These are phyloP conservation scores for Caenorhabditis plicata DNA, from an alignment of 2,888 invertebrate genomes.

Conservation along the genomic window DNA sequence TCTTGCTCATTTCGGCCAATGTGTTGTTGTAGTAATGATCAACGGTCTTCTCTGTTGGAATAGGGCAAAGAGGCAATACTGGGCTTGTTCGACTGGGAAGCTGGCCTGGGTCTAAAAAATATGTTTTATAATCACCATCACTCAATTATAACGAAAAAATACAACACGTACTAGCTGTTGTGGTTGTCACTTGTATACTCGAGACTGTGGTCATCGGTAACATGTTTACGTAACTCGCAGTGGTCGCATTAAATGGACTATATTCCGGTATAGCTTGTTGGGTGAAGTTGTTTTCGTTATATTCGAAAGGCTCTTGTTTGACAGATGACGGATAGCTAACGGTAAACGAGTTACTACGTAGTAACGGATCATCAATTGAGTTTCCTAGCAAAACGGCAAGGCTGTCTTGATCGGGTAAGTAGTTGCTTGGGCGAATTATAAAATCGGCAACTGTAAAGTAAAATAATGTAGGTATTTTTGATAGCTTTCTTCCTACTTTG, in stretches of 20 bases:
- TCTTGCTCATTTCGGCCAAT: constrained; percentile 26
- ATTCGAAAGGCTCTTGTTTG: constrained; percentile 53
- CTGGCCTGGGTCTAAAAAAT: constrained; percentile 23
- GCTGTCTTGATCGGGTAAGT: constrained; percentile 36
- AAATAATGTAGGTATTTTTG: constrained; percentile 3
- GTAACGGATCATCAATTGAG: constrained; percentile 39
- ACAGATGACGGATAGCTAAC: constrained; percentile 16
- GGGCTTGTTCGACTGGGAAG: constrained; percentile 42
- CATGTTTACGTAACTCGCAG: constrained; percentile 20
- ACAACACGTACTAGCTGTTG: constrained; percentile 13
- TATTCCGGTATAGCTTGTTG: constrained; percentile 36
- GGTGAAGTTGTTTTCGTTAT: constrained; percentile 23
- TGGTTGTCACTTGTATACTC: constrained; percentile 21
- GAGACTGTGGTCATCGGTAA: constrained; percentile 21
- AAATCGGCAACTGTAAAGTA: constrained; percentile 33
- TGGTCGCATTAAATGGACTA: constrained; percentile 24
- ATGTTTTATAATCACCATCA: not conserved
- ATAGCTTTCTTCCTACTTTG: constrained; percentile 24
- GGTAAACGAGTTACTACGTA: constrained; percentile 27
- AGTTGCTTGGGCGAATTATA: constrained; percentile 25
- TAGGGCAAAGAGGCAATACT: constrained; percentile 57
- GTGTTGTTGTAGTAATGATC: constrained; percentile 53
- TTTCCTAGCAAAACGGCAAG: constrained; percentile 48
- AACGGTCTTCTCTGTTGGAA: constrained; percentile 61
- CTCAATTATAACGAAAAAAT: not conserved